Evolutionary conservation across 2,113 vertebrate genomes (phyloP).

Genomic region (Bombycilla garrulus): DNA sequence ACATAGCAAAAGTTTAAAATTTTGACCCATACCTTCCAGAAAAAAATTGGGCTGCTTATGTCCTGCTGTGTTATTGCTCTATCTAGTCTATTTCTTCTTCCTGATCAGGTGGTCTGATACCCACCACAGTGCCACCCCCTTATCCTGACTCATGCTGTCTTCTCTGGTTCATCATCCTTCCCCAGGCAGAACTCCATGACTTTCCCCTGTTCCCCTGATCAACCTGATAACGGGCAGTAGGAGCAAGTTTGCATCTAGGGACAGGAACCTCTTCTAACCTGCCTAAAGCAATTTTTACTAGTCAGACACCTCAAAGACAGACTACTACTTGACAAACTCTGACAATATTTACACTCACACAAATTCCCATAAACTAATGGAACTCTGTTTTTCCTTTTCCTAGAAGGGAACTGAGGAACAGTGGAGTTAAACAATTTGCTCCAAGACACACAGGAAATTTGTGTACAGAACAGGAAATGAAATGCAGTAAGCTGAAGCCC

Average conservation of each 20-base stretch:
- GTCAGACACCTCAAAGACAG: background rate
- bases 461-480: slow-evolving; percentile 11
- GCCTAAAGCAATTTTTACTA: background rate
- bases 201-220: background rate
- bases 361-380: background rate
- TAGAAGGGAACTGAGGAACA: background rate
- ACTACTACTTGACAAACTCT: background rate
- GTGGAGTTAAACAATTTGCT: background rate
- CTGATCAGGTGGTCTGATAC: background rate
- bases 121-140: background rate
- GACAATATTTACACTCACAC: background rate
- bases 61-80: background rate
- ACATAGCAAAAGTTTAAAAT: background rate
- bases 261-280: background rate
- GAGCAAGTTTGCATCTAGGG: background rate
- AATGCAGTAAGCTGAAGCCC: background rate
- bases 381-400: background rate
- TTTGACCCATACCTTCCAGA: background rate
- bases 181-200: background rate
- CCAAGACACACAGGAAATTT: slow-evolving; percentile 12
- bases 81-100: background rate
- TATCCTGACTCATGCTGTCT: background rate
- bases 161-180: background rate
- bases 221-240: background rate
- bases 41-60: background rate